phyloP scores from a whole-genome alignment of 2,888 invertebrate genomes.

The Eupelmus urozonus region DNA sequence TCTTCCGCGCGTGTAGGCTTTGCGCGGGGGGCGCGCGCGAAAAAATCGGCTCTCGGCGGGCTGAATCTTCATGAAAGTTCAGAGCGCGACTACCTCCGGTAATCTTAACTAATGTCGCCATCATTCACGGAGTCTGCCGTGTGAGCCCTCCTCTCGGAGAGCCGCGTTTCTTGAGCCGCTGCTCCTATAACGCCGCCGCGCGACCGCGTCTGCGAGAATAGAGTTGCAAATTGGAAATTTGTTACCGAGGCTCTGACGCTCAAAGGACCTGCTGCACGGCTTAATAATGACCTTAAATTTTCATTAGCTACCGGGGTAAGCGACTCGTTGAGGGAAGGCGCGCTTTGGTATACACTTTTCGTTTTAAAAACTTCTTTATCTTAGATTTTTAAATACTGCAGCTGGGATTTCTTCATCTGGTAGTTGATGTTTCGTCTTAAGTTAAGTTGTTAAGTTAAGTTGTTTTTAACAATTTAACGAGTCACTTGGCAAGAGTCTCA shows the following conservation, averaged over 20 bases:
- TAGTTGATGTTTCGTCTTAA: too few species aligned
- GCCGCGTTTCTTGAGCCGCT: background rate
- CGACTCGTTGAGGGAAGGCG: background rate
- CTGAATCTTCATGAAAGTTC: slow-evolving; percentile 54
- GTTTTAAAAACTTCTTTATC: too few species aligned
- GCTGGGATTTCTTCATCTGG: too few species aligned
- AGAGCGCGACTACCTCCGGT: slow-evolving; percentile 18
- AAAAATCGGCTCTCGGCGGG: background rate
- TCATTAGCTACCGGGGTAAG: slow-evolving; percentile 39
- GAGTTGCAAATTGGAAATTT: slow-evolving; percentile 62
- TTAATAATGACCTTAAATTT: slow-evolving; percentile 58
- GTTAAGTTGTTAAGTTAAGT: too few species aligned
- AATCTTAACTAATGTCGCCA: slow-evolving; percentile 64
- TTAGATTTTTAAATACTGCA: too few species aligned
- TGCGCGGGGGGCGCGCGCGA: background rate
- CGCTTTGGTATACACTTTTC: too few species aligned
- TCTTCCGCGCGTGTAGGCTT: background rate
- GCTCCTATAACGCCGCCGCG: background rate
- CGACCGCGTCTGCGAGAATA: slow-evolving; percentile 27
- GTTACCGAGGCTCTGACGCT: slow-evolving; percentile 30
- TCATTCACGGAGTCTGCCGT: slow-evolving; percentile 58
- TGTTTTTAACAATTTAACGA: too few species aligned
- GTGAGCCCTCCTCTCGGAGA: background rate
- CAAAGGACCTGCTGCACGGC: slow-evolving; percentile 19
- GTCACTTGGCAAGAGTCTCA: too few species aligned